Evolutionary conservation across 2,797 vertebrate genomes (phyloP).

Genomic region (Catamblyrhynchus diadema): DNA sequence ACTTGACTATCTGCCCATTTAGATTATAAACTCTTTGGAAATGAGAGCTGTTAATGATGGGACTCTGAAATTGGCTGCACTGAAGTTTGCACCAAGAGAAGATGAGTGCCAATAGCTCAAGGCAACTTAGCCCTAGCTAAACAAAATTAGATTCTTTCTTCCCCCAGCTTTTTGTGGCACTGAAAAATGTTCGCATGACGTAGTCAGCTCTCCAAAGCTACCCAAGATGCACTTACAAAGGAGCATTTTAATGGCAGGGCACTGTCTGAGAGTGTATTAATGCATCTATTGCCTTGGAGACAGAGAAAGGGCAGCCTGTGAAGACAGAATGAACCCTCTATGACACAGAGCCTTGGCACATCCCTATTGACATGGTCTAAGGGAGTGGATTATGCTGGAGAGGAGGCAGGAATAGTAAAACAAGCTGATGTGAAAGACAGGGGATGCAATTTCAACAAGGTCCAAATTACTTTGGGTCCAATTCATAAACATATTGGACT

Average conservation of each 20-base stretch:
- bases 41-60: not conserved
- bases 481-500: not conserved
- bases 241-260: not conserved
- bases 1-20: not conserved
- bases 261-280: conserved; percentile 31
- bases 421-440: not conserved
- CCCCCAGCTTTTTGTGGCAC: not conserved
- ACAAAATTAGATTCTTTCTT: not conserved
- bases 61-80: not conserved
- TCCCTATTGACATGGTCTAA: not conserved
- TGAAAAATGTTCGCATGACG: not conserved
- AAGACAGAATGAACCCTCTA: conserved; percentile 5
- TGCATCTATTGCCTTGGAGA: conserved; percentile 49
- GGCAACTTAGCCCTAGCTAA: not conserved
- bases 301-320: conserved; percentile 31
- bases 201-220: not conserved
- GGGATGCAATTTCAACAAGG: not conserved
- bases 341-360: not conserved
- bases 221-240: conserved; percentile 24
- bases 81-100: not conserved
- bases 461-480: not conserved
- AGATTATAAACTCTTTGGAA: not conserved
- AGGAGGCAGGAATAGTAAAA: not conserved
- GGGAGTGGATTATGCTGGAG: not conserved
- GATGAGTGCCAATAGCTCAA: not conserved